Percentiles rank a stretch among this genome's conserved stretches.
Evolutionary conservation across 2,113 vertebrate species (phyloP).

Genomic region (Willisornis vidua): DNA sequence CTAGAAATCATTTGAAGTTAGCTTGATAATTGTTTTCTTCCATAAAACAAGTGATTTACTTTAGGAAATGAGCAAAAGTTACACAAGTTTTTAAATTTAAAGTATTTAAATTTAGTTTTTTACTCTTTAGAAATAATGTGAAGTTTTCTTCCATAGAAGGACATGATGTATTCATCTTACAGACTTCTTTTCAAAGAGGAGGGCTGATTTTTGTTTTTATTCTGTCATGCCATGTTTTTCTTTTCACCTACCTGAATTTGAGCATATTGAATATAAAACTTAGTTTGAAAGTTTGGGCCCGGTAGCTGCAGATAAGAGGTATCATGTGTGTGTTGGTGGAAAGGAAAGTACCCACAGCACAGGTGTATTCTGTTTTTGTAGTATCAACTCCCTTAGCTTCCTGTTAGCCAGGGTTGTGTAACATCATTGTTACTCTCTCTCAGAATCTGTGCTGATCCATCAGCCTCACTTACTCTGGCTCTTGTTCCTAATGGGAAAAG

Average conservation of each 20-base stretch:
- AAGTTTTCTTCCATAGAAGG: background rate
- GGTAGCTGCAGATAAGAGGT: background rate
- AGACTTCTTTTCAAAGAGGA: background rate
- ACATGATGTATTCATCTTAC: background rate
- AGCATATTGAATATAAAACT: background rate
- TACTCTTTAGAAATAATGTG: background rate
- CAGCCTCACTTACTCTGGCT: background rate
- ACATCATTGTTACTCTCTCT: background rate
- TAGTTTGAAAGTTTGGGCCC: background rate
- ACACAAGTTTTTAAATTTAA: background rate
- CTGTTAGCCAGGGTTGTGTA: background rate
- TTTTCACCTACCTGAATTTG: background rate
- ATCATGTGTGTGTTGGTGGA: background rate
- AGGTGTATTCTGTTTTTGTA: background rate
- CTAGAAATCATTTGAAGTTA: no score
- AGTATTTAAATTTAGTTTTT: background rate
- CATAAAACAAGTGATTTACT: background rate
- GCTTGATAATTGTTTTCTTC: background rate
- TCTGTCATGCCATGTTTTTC: background rate
- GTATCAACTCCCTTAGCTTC: background rate
- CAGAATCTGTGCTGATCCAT: background rate
- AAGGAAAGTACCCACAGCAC: background rate
- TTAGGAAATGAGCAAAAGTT: background rate
- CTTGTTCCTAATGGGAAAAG: background rate
- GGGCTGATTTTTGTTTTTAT: background rate